Evolutionary conservation across 1,140 invertebrate genomes (phyloP), one percentile per base, ranked within the genome.

Genomic region (Cotesia typhae): DNA sequence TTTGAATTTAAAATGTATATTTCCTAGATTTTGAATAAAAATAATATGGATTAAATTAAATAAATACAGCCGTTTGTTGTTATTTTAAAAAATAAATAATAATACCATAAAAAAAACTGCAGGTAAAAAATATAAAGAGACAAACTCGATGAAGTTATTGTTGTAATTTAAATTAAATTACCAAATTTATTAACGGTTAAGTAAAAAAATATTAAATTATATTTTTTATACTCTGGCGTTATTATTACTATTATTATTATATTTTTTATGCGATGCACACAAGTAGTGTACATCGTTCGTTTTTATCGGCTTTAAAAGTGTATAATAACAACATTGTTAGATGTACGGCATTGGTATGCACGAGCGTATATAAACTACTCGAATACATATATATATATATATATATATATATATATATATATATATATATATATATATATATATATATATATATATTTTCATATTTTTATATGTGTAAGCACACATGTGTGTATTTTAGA

Each of bases 261-360:
- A 36, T 28, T 37, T 41, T 65, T 41, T 61, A 36, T 36, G 10
- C 14, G 12, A 5, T 37, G 28, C n/a, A 17, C 37, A 64, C 12
- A 12, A 9, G 14, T n/a, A 12, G 1, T 41, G 37, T 64, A 37
- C n/a, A n/a, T 41, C 35, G n/a, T 64, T 38, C 38, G 38, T 66
- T 66, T 52, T 66, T 63, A 66, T 52, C 36, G 64, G 14, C 47
- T 38, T 28, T 66, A 41, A 64, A 66, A 66, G 38, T 51, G 14
- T 17, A 66, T 66, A 66, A 28, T 66, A 66, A 63, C 60, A 63
- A 37, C 28, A 36, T 63, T 51, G 64, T 66, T 41, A 1, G 6
- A n/a, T 36, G 47, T 7, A 55, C 28, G 28, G 53, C 53, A 67
- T 67, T 67, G 51, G 52, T 51, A 55, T 67, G 20, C 51, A 51